A percentile compares a stretch with the other conserved stretches of the same genome.
phyloP scores from a whole-genome alignment of 2,113 vertebrate species.

The Semnornis frantzii region DNA sequence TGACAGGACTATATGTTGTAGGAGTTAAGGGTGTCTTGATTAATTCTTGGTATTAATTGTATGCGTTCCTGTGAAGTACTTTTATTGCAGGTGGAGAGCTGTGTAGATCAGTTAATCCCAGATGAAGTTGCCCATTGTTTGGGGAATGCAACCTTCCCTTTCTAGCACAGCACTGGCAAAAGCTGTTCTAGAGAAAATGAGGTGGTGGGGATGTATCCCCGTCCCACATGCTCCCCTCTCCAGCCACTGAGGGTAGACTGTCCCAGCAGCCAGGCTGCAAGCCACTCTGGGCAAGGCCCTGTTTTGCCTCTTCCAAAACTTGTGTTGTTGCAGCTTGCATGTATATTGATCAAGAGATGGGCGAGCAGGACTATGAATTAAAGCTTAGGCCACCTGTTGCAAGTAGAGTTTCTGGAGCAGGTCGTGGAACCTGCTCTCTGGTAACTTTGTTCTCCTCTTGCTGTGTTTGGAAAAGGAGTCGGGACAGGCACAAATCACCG shows the following conservation, averaged over 20 bases:
- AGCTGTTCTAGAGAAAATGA: not conserved
- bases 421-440: not conserved
- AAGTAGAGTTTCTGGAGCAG: not conserved
- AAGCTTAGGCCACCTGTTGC: not conserved
- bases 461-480: conserved; percentile 82
- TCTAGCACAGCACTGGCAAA: not conserved
- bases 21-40: not conserved
- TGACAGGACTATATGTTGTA: not conserved
- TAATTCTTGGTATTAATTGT: not conserved
- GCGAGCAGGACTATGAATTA: not conserved
- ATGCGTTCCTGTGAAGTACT: not conserved
- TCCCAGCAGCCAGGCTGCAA: not conserved
- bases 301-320: not conserved
- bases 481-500: conserved; percentile 88
- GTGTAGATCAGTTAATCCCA: not conserved
- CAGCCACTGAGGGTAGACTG: not conserved
- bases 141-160: not conserved
- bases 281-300: not conserved
- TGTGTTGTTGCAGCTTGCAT: not conserved
- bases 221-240: not conserved
- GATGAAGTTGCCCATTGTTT: not conserved
- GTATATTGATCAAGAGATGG: not conserved
- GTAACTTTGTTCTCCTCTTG: not conserved
- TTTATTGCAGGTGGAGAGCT: not conserved
- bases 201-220: not conserved